A percentile compares a stretch with the other conserved stretches of the same genome.
These are phyloP conservation scores for Falco peregrinus DNA, from an alignment of 2,797 vertebrate species.

Conservation along the genomic window DNA sequence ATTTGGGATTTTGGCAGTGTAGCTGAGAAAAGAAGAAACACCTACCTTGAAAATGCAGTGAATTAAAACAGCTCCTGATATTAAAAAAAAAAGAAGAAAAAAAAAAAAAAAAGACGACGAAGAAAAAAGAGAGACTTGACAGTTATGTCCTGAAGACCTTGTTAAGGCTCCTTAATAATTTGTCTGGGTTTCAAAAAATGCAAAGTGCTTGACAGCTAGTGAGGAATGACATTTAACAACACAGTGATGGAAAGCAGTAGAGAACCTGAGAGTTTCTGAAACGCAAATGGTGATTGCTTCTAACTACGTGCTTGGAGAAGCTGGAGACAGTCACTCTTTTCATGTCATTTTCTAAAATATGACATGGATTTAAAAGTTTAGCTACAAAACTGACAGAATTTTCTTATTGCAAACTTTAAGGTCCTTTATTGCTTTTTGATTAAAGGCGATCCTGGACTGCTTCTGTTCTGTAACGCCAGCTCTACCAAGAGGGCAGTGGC, in stretches of 20 bases:
- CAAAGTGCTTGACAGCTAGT: not conserved
- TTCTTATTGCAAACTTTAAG: not conserved
- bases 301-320: not conserved
- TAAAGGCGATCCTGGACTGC: not conserved
- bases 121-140: not conserved
- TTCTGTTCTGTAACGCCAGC: not conserved
- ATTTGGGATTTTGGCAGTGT: not conserved
- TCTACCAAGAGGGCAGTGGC: not conserved
- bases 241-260: not conserved
- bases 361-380: not conserved
- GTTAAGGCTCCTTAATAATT: not conserved
- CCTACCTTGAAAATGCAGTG: not conserved
- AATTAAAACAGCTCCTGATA: not conserved
- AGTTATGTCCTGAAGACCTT: not conserved
- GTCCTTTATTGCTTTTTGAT: not conserved
- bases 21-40: not conserved
- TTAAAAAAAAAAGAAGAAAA: not conserved
- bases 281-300: not conserved
- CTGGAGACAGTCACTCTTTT: not conserved
- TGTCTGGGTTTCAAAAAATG: not conserved
- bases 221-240: conserved; percentile 27
- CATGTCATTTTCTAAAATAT: not conserved
- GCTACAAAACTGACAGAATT: not conserved
- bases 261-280: not conserved
- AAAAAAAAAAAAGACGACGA: not conserved